Conservation (phyloP, 1,140 invertebrate species). For the Brachionus koreanus region DNA sequence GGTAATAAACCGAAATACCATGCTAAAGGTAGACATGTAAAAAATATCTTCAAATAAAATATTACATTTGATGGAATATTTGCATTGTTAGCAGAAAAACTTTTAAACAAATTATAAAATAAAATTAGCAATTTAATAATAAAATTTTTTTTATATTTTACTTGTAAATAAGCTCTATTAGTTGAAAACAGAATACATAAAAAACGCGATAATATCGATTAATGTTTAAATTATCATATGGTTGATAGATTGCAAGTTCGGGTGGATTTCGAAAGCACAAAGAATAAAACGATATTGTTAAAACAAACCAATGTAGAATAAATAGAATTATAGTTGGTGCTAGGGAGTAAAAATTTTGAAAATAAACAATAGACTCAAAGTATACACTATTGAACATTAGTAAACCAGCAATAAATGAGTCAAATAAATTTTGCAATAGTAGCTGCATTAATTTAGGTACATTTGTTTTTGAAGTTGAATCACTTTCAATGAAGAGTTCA, state of each 20-base stretch:
- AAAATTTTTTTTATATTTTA: slow-evolving; percentile 45
- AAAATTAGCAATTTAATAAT: neutral
- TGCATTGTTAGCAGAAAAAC: slow-evolving; percentile 48
- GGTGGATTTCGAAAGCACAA: slow-evolving; percentile 54
- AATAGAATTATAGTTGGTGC: slow-evolving; percentile 52
- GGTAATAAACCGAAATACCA: slow-evolving; percentile 59
- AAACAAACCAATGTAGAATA: slow-evolving; percentile 55
- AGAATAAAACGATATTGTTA: slow-evolving; percentile 56
- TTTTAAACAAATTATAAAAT: slow-evolving; percentile 45
- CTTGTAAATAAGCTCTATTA: slow-evolving; percentile 50
- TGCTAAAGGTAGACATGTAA: slow-evolving; percentile 55
- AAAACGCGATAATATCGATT: slow-evolving; percentile 53
- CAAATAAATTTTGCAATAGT: slow-evolving; percentile 47
- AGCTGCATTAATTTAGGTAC: slow-evolving; percentile 54
- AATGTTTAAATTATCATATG: slow-evolving; percentile 55
- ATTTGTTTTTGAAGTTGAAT: slow-evolving; percentile 53
- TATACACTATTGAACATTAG: slow-evolving; percentile 51
- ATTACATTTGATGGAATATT: neutral
- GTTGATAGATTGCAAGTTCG: slow-evolving; percentile 56
- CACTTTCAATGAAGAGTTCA: neutral
- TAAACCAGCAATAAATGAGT: slow-evolving; percentile 8
- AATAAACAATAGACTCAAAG: slow-evolving; percentile 52
- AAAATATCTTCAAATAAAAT: slow-evolving; percentile 52
- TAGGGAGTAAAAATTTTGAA: slow-evolving; percentile 49
- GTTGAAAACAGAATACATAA: slow-evolving; percentile 51